phyloP scores from a whole-genome alignment of 2,888 invertebrate genomes.

The Agrilus cyanescens region DNA sequence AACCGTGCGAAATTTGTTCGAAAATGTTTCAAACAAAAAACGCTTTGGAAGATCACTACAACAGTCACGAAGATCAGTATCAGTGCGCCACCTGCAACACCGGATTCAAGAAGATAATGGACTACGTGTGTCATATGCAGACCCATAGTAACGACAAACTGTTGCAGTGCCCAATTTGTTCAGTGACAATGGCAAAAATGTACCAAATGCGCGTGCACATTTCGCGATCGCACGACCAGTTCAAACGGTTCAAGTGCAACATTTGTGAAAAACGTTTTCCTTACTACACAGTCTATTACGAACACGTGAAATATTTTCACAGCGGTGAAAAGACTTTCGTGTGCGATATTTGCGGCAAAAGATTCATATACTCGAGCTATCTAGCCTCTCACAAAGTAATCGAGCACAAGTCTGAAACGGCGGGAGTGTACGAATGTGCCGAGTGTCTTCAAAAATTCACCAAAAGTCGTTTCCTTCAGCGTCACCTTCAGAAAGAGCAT shows the following conservation, averaged over 20 bases:
- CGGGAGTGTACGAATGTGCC: slow-evolving; percentile 7
- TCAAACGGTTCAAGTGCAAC: slow-evolving; percentile 1
- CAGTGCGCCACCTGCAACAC: slow-evolving; percentile 11
- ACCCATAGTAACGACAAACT: slow-evolving; percentile 12
- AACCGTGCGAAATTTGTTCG: slow-evolving; percentile 8
- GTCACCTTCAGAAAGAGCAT: slow-evolving; percentile 3
- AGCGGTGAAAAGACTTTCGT: slow-evolving; percentile 34
- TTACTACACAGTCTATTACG: not conserved
- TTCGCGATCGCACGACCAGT: slow-evolving; percentile 1
- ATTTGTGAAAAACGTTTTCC: not conserved
- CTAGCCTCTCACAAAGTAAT: slow-evolving; percentile 6
- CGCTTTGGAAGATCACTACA: not conserved
- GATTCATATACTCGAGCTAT: slow-evolving; percentile 27
- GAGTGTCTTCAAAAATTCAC: not conserved
- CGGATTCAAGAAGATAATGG: slow-evolving; percentile 11
- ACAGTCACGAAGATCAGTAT: slow-evolving; percentile 4
- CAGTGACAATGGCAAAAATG: not conserved
- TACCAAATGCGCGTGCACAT: not conserved
- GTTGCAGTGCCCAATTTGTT: slow-evolving; percentile 21
- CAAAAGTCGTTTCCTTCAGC: slow-evolving; percentile 19
- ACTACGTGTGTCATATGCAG: slow-evolving; percentile 10
- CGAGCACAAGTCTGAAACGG: slow-evolving; percentile 6
- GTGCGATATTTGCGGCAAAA: slow-evolving; percentile 39
- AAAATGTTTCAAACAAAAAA: not conserved
- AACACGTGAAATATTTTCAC: slow-evolving; percentile 17